Conservation (phyloP, 2,113 vertebrate species). For the Cnemophilus loriae region DNA sequence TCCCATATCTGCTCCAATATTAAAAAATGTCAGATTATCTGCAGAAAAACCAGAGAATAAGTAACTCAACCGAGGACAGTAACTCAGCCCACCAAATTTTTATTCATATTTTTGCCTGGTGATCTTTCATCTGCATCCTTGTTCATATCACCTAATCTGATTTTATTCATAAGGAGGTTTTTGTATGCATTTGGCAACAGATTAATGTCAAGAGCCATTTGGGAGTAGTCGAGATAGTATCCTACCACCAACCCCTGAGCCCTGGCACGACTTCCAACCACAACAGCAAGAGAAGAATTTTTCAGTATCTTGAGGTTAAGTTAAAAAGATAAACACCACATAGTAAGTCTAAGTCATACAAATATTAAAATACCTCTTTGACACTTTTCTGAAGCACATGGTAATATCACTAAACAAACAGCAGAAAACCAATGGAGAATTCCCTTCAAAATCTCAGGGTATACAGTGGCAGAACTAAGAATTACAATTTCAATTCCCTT, state of each 20-base stretch:
- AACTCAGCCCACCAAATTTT: neutral
- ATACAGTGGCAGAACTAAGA: slow-evolving; percentile 1
- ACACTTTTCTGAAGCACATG: slow-evolving; percentile 37
- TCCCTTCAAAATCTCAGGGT: slow-evolving; percentile 14
- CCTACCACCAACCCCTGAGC: neutral
- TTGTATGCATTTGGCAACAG: neutral
- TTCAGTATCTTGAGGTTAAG: neutral
- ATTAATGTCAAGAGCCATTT: neutral
- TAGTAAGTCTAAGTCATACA: slow-evolving; percentile 37
- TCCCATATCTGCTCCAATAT: neutral
- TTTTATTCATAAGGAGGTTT: neutral
- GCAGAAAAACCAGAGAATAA: neutral
- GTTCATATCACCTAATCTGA: neutral
- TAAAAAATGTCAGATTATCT: neutral
- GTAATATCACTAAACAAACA: slow-evolving; percentile 67
- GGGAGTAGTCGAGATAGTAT: neutral
- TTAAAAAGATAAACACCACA: slow-evolving; percentile 34
- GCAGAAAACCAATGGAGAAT: slow-evolving; percentile 60
- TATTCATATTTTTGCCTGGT: neutral
- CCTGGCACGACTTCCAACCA: neutral
- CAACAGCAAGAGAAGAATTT: neutral
- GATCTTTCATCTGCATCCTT: neutral
- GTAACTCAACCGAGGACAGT: neutral
- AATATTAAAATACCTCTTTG: slow-evolving; percentile 48
- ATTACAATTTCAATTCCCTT: slow-evolving; percentile 1